These are phyloP conservation scores for Phallusia fumigata DNA, from an alignment of 23 tunicate genomes.

Conservation along the genomic window DNA sequence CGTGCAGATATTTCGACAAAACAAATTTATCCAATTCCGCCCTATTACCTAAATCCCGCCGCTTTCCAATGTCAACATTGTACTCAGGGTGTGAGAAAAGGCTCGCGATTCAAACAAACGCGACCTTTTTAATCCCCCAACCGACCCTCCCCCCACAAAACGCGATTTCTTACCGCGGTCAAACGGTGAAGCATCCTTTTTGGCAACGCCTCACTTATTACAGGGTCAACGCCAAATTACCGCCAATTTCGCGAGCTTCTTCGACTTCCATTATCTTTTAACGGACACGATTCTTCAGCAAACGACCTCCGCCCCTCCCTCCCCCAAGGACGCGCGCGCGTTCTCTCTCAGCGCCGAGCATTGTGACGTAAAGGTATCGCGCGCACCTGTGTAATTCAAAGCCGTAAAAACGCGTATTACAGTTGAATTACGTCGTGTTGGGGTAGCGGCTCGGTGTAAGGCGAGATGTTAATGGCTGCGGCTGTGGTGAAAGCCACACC, in stretches of 20 bases:
- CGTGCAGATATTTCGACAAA: no score
- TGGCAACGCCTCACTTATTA: background rate
- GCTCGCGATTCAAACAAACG: no score
- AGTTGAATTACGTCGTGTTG: background rate
- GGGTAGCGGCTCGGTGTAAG: background rate
- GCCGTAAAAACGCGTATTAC: constrained; percentile 1
- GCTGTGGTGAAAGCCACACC: no score
- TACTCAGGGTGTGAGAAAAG: no score
- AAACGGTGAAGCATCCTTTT: background rate
- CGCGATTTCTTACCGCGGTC: no score
- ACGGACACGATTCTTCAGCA: background rate
- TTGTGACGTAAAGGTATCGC: background rate
- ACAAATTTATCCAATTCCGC: no score
- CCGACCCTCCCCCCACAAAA: no score
- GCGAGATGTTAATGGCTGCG: background rate
- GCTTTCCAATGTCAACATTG: no score
- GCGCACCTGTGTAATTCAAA: background rate
- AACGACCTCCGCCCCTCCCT: background rate
- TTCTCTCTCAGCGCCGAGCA: background rate
- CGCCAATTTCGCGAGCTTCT: background rate
- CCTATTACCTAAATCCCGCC: no score
- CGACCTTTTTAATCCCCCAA: no score
- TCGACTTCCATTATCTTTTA: background rate
- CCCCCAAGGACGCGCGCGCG: constrained; percentile 5
- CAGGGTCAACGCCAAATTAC: constrained; percentile 10